A percentile compares a stretch with the other conserved stretches of the same genome.
These are phyloP conservation scores for Thripadectes ignobilis DNA, from an alignment of 2,797 vertebrate genomes.

Conservation along the genomic window DNA sequence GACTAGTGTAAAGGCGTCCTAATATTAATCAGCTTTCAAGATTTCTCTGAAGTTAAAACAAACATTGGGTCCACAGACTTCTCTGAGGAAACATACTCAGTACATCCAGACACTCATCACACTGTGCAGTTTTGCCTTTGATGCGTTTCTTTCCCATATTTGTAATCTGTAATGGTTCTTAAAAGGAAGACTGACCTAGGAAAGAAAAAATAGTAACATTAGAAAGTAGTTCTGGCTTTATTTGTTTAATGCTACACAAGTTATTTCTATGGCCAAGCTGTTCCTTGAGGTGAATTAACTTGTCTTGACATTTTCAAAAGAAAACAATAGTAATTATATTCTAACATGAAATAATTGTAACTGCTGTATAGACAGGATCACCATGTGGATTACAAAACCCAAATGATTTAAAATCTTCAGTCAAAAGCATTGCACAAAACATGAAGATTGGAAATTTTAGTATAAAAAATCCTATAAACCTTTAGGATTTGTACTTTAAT, in stretches of 20 bases:
- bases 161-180: not conserved
- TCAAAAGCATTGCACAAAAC: not conserved
- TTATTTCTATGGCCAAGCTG: not conserved
- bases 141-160: constrained; percentile 90
- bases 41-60: not conserved
- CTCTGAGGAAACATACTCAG: constrained; percentile 74
- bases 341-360: not conserved
- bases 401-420: not conserved
- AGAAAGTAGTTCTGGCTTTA: not conserved
- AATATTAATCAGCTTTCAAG: not conserved
- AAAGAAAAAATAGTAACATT: not conserved
- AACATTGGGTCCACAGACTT: not conserved
- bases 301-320: not conserved
- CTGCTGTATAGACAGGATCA: not conserved
- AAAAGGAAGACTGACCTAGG: constrained; percentile 22
- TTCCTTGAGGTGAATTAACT: not conserved
- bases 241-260: not conserved
- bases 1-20: not conserved
- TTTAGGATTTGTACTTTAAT: not conserved
- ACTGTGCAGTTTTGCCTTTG: constrained; percentile 79
- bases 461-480: not conserved
- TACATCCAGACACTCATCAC: constrained; percentile 76
- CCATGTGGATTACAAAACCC: not conserved
- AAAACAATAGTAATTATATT: not conserved
- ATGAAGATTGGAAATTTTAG: not conserved